A percentile compares a stretch with the other conserved stretches of the same genome.
phyloP scores from a whole-genome alignment of 2,113 vertebrate genomes.

The Phylloscopus trochilus region DNA sequence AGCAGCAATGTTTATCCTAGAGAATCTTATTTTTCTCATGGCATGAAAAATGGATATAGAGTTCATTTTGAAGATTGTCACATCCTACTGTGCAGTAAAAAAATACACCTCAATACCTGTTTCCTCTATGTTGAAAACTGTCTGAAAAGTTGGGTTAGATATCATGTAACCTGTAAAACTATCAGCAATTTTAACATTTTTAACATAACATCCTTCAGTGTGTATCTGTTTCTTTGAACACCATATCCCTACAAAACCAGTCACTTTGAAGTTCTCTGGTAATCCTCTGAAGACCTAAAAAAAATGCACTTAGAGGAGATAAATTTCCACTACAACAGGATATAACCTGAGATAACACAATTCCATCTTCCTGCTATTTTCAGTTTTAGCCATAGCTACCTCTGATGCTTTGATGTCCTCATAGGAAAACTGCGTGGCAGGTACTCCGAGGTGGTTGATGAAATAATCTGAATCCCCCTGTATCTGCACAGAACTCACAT shows the following conservation, averaged over 20 bases:
- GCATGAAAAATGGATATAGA: background rate
- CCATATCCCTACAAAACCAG: background rate
- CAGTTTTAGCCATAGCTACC: slow-evolving; percentile 69
- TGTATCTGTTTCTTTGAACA: slow-evolving; percentile 25
- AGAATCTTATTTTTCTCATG: background rate
- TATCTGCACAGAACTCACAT: slow-evolving; percentile 85
- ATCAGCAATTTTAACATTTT: background rate
- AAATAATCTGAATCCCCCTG: slow-evolving; percentile 88
- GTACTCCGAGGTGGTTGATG: slow-evolving; percentile 88
- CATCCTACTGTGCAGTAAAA: background rate
- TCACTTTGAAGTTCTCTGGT: slow-evolving; percentile 14
- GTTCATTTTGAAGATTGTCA: background rate
- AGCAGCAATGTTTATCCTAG: background rate
- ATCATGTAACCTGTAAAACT: background rate
- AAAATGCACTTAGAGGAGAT: background rate
- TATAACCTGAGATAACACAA: background rate
- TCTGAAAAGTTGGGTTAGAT: background rate
- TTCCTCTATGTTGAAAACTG: background rate
- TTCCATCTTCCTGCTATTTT: background rate
- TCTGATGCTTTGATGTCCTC: slow-evolving; percentile 76
- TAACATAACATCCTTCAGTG: background rate
- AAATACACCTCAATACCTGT: background rate
- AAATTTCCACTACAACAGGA: background rate
- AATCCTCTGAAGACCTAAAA: background rate
- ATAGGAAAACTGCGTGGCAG: slow-evolving; percentile 84